Evolutionary conservation across 2,797 vertebrate species (phyloP).

Genomic region (Gallirallus australis): DNA sequence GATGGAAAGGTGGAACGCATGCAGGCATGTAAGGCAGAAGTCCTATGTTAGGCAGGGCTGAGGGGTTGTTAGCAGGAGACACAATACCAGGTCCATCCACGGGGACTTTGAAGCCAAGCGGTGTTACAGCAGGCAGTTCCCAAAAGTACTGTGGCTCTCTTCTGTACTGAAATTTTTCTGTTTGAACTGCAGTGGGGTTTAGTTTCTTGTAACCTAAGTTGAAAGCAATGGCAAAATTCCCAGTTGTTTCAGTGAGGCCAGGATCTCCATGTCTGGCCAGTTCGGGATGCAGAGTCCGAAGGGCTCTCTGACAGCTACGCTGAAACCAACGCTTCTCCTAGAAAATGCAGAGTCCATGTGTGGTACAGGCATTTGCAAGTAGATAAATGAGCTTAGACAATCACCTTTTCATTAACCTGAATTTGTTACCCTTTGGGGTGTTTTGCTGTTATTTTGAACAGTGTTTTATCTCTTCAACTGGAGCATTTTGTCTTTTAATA

Average conservation of each 20-base stretch:
- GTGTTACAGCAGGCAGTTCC: background rate
- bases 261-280: rapidly evolving
- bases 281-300: background rate
- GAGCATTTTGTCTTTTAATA: background rate
- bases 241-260: background rate
- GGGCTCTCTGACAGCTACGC: background rate
- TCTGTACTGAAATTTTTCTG: background rate
- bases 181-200: background rate
- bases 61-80: rapidly evolving
- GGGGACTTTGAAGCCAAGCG: background rate
- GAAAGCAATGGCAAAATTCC: background rate
- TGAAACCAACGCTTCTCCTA: background rate
- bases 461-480: background rate
- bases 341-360: background rate
- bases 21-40: background rate
- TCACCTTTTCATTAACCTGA: background rate
- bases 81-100: rapidly evolving
- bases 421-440: background rate
- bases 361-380: rapidly evolving
- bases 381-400: background rate
- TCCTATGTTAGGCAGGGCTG: background rate
- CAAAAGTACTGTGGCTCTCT: background rate
- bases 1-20: background rate
- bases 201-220: background rate
- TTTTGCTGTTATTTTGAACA: background rate